These are phyloP conservation scores for Tipula vernalis DNA, from an alignment of 2,888 invertebrate genomes.

Conservation along the genomic window DNA sequence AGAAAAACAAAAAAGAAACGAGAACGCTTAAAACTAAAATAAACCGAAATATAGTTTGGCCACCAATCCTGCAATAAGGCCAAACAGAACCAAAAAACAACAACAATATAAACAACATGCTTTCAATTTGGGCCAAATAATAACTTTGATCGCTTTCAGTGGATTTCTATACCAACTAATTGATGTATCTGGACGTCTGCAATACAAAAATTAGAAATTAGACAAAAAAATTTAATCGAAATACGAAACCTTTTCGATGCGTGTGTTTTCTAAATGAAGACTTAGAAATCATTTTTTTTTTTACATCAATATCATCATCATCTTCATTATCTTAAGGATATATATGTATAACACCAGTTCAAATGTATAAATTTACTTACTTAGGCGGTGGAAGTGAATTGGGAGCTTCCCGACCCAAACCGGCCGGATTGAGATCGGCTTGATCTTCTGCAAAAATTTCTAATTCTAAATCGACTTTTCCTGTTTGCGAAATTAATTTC, in stretches of 20 bases:
- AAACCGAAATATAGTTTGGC: neutral
- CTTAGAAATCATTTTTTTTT: neutral
- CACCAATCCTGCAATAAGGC: neutral
- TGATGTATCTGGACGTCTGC: constrained; percentile 47
- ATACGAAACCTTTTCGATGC: neutral
- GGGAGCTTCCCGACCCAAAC: constrained; percentile 50
- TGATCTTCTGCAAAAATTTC: constrained; percentile 45
- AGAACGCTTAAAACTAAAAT: neutral
- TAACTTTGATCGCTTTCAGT: constrained; percentile 35
- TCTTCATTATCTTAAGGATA: neutral
- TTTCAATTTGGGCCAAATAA: constrained; percentile 21
- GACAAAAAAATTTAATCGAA: neutral
- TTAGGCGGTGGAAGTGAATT: constrained; percentile 46
- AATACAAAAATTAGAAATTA: neutral
- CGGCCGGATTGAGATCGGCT: constrained; percentile 48
- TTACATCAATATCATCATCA: neutral
- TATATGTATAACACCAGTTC: neutral
- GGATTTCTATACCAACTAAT: constrained; percentile 47
- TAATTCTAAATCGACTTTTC: constrained; percentile 56
- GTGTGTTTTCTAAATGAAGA: neutral
- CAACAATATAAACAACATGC: neutral
- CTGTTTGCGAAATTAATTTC: constrained; percentile 30
- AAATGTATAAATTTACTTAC: constrained; percentile 34
- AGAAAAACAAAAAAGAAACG: neutral
- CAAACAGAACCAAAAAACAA: neutral